phyloP scores from a whole-genome alignment of 2,113 vertebrate genomes.

The Rhabdomys dilectus region DNA sequence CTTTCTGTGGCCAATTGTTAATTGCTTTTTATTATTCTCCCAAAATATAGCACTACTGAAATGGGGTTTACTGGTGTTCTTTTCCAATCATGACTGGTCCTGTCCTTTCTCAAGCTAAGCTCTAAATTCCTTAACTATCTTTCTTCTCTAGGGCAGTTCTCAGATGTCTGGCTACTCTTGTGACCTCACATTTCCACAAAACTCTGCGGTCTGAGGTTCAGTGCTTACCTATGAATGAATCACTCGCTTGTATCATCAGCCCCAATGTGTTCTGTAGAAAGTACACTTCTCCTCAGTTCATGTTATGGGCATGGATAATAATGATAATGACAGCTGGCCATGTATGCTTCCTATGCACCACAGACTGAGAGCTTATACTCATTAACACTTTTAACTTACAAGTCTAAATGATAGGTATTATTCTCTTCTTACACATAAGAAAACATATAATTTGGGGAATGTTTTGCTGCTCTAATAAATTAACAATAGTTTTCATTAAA shows the following conservation, averaged over 20 bases:
- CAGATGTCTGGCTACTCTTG: neutral
- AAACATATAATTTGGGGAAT: neutral
- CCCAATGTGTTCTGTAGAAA: neutral
- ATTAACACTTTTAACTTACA: constrained; percentile 19
- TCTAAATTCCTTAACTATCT: neutral
- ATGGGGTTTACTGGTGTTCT: neutral
- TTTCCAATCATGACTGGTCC: neutral
- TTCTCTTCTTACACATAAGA: neutral
- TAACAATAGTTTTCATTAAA: constrained; percentile 24
- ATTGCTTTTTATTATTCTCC: neutral
- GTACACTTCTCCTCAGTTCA: neutral
- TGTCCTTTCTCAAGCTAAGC: neutral
- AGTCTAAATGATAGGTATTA: neutral
- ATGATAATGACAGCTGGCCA: neutral
- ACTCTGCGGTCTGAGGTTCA: neutral
- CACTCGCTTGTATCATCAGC: neutral
- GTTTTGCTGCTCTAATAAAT: constrained; percentile 1
- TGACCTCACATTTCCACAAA: neutral
- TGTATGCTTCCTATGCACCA: neutral
- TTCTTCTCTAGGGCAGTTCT: neutral
- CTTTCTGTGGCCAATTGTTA: neutral
- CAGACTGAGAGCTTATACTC: neutral
- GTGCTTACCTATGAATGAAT: neutral
- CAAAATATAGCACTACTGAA: neutral
- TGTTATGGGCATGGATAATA: neutral